A percentile compares a stretch with the other conserved stretches of the same genome.
These are phyloP conservation scores for Pararge aegeria DNA, from an alignment of 1,140 invertebrate species.

Conservation along the genomic window DNA sequence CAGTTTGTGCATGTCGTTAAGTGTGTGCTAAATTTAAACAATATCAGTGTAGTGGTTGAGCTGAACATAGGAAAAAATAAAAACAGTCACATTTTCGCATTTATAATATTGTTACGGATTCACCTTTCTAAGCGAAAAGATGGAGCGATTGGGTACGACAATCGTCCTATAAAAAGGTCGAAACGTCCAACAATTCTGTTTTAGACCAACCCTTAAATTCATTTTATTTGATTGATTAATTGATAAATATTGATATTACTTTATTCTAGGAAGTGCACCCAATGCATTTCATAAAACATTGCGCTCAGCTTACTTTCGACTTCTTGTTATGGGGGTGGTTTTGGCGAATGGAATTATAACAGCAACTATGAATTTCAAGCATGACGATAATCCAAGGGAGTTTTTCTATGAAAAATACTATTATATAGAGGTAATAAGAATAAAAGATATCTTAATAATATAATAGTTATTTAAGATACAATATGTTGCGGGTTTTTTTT, in stretches of 20 bases:
- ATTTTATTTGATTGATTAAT: no score
- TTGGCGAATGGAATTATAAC: constrained; percentile 97
- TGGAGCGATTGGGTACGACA: no score
- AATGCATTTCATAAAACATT: constrained; percentile 92
- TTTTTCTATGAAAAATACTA: constrained; percentile 96
- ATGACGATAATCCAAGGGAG: constrained; percentile 89
- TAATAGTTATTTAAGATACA: neutral
- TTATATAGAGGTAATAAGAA: constrained; percentile 89
- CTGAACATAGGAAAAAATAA: no score
- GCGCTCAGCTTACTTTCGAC: constrained; percentile 94
- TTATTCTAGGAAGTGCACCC: constrained; percentile 84
- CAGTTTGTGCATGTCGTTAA: no score
- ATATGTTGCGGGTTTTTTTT: constrained; percentile 24
- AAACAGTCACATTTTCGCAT: no score
- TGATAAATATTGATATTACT: neutral
- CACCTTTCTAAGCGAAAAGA: no score
- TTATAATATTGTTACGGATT: no score
- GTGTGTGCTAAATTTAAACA: no score
- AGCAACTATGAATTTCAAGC: constrained; percentile 97
- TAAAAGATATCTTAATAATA: neutral
- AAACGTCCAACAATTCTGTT: no score
- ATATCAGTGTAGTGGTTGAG: no score
- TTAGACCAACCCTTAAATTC: no score
- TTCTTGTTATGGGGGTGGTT: constrained; percentile 96
- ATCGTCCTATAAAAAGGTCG: no score